These are phyloP conservation scores for Synanthedon tipuliformis DNA, from an alignment of 2,888 invertebrate species.

Conservation along the genomic window DNA sequence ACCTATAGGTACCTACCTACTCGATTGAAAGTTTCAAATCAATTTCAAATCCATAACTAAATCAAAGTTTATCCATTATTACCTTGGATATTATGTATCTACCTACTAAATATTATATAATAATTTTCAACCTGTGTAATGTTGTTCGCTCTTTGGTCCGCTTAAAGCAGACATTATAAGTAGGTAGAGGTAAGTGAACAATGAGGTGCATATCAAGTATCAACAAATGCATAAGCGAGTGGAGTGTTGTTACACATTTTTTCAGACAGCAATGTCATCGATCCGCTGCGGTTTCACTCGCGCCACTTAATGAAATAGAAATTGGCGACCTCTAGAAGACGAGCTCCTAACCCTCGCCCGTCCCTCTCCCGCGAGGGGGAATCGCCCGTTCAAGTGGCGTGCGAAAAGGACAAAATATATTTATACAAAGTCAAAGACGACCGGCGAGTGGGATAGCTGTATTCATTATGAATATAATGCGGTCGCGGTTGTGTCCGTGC, in stretches of 20 bases:
- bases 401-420: conserved; percentile 62
- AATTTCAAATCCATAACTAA: too few species aligned
- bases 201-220: neutral
- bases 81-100: neutral
- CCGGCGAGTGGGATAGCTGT: conserved; percentile 66
- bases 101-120: neutral
- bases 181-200: too few species aligned
- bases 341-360: conserved; percentile 58
- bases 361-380: conserved; percentile 48
- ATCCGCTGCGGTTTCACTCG: conserved; percentile 59
- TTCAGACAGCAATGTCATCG: conserved; percentile 44
- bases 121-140: neutral
- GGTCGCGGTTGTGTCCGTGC: conserved; percentile 63
- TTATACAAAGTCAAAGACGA: conserved; percentile 70
- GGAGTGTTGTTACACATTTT: conserved; percentile 17
- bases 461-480: conserved; percentile 71
- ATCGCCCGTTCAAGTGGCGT: conserved; percentile 43
- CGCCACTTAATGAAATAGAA: conserved; percentile 69
- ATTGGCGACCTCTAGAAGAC: conserved; percentile 67
- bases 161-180: too few species aligned
- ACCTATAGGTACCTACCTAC: too few species aligned
- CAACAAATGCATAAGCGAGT: conserved; percentile 2
- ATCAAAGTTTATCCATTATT: neutral
- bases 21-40: too few species aligned
- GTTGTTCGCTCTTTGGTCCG: too few species aligned